Evolutionary conservation across 2,113 vertebrate species (phyloP), one percentile per base, ranked within the genome.

Genomic region (Myiozetetes cayanensis): DNA sequence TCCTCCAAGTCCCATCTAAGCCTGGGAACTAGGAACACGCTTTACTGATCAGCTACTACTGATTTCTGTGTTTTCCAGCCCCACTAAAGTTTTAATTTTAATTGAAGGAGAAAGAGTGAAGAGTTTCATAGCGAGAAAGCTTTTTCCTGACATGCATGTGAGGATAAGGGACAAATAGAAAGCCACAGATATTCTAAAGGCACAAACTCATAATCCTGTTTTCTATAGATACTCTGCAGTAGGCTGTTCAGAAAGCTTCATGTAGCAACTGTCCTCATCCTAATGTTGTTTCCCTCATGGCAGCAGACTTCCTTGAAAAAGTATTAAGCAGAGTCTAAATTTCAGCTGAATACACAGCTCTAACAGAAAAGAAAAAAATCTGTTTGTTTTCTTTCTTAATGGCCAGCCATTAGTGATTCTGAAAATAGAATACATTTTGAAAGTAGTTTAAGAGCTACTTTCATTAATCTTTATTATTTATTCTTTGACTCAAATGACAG

Each of bases 381-480:
- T 21, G 61, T 96, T 97, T 95, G 55, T 97, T 95, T 94, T 93
- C 73, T 71, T 92, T 97, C 89, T 89, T 96, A 96, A 97, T 97
- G 77, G 83, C 55, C 37, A 76, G 43, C 85, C 96, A 92, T 96
- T 97, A 95, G 90, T 67, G 92, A 84, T 82, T 95, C 89, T 95
- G 94, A 94, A 96, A 97, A 96, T 89, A 95, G 89, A 96, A 96
- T 79, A 67, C 79, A 82, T 96, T 95, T 96, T 0, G 4, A 96
- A 97, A 94, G 96, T 93, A 91, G 61, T 94, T 96, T 95, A 95
- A 97, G 92, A 90, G 49, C 83, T 87, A 79, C 91, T 95, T 96
- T 96, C 83, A 97, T 97, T 94, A 89, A 94, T 97, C 96, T 96
- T 95, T 96, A 75, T 97, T 96, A 97, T 97, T 97, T 97, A 97